phyloP scores from a whole-genome alignment of 2,888 invertebrate genomes.

The Nomada ferruginata region DNA sequence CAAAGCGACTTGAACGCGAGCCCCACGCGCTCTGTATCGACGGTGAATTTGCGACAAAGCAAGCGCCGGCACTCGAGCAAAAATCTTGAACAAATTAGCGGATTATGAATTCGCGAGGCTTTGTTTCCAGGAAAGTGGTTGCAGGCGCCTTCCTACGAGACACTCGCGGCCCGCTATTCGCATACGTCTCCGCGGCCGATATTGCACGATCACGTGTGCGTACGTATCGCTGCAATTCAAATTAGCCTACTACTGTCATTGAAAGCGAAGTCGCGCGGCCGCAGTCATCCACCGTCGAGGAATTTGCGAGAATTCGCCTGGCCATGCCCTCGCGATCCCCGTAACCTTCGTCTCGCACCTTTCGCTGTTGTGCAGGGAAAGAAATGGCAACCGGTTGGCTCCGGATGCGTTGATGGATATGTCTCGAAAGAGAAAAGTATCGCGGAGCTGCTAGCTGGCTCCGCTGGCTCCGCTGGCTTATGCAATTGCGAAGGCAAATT shows the following conservation, averaged over 20 bases:
- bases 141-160: slow-evolving; percentile 53
- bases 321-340: background rate
- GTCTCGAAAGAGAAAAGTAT: slow-evolving; percentile 34
- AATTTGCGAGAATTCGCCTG: background rate
- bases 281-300: background rate
- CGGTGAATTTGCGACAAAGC: slow-evolving; percentile 63
- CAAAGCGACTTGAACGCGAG: slow-evolving; percentile 73
- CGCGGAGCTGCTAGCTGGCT: slow-evolving; percentile 20
- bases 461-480: slow-evolving; percentile 57
- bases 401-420: slow-evolving; percentile 47
- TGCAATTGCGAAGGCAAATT: slow-evolving; percentile 82
- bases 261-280: slow-evolving; percentile 61
- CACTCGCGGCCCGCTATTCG: slow-evolving; percentile 54
- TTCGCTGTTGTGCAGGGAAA: background rate
- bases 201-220: slow-evolving; percentile 72
- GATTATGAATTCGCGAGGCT: slow-evolving; percentile 79
- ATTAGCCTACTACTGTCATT: slow-evolving; percentile 77
- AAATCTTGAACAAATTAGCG: slow-evolving; percentile 81
- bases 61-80: slow-evolving; percentile 73
- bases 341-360: background rate
- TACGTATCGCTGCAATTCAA: slow-evolving; percentile 78
- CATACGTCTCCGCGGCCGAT: slow-evolving; percentile 50
- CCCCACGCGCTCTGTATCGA: slow-evolving; percentile 52
- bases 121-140: slow-evolving; percentile 75
- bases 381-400: background rate